phyloP scores from a whole-genome alignment of 2,888 invertebrate species.

The Branchinecta sandiegonensis region DNA sequence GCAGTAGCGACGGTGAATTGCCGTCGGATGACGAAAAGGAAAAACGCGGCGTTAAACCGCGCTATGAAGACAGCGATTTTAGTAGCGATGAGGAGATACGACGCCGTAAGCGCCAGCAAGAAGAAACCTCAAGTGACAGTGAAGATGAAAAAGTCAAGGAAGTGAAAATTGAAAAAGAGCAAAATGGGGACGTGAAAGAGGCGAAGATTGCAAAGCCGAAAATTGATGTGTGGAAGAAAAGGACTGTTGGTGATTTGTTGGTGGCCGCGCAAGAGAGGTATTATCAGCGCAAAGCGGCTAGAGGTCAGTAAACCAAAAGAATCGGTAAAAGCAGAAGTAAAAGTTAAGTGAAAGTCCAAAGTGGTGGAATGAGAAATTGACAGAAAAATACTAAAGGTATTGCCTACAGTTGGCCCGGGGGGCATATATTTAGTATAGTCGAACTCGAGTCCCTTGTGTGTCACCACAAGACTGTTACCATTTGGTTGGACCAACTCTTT shows the following conservation, averaged over 20 bases:
- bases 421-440: no score
- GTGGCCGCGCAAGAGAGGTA: slow-evolving; percentile 49
- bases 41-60: neutral
- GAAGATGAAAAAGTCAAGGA: slow-evolving; percentile 22
- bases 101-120: slow-evolving; percentile 26
- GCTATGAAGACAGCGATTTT: neutral
- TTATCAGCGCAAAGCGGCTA: slow-evolving; percentile 29
- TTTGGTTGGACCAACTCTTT: no score
- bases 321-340: no score
- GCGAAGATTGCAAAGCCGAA: slow-evolving; percentile 38
- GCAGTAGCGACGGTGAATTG: slow-evolving; percentile 20
- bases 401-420: no score
- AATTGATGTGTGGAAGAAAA: slow-evolving; percentile 63
- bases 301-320: slow-evolving; percentile 15
- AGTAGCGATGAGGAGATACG: slow-evolving; percentile 26
- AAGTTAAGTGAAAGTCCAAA: no score
- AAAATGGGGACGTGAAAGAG: slow-evolving; percentile 23
- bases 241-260: slow-evolving; percentile 61
- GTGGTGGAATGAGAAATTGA: no score
- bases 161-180: slow-evolving; percentile 23
- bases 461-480: no score
- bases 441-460: no score
- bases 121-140: slow-evolving; percentile 18
- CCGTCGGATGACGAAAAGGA: neutral
- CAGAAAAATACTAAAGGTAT: no score